These are phyloP conservation scores for Patiria miniata DNA, from an alignment of 35 echinoderm and acorn worm genomes.

Conservation along the genomic window DNA sequence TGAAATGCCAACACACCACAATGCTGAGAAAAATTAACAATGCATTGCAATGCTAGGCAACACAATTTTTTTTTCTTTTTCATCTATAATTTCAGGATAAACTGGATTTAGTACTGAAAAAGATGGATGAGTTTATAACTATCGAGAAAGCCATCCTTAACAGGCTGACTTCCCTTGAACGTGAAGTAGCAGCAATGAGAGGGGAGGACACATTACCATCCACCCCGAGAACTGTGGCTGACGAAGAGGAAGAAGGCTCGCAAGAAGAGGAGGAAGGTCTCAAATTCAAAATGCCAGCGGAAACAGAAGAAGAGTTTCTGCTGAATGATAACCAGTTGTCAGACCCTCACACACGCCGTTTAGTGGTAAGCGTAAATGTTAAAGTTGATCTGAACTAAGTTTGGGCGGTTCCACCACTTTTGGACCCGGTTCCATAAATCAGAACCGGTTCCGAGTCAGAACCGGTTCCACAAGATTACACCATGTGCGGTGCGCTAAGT, in stretches of 20 bases:
- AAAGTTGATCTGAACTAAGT: no score
- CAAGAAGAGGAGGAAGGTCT: background rate
- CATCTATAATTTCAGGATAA: constrained; percentile 10
- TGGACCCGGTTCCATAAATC: no score
- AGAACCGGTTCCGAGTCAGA: no score
- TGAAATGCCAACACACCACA: constrained; percentile 13
- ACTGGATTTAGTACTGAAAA: background rate
- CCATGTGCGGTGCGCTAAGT: no score
- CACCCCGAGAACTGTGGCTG: constrained; percentile 7
- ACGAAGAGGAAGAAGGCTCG: background rate
- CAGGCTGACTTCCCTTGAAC: background rate
- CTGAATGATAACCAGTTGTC: constrained; percentile 9
- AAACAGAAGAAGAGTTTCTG: constrained; percentile 14
- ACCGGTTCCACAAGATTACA: no score
- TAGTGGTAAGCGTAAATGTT: constrained; percentile 6
- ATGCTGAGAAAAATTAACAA: constrained; percentile 15
- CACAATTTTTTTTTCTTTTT: background rate
- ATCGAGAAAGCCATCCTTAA: constrained; percentile 8
- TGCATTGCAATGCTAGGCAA: constrained; percentile 1
- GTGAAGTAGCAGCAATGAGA: constrained; percentile 9
- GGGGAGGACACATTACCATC: background rate
- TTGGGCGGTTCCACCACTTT: no score
- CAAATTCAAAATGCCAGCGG: background rate
- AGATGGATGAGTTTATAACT: background rate
- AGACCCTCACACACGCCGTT: background rate